Evolutionary conservation across 2,113 vertebrate genomes (phyloP).

Genomic region (Rhabdornis inornatus): DNA sequence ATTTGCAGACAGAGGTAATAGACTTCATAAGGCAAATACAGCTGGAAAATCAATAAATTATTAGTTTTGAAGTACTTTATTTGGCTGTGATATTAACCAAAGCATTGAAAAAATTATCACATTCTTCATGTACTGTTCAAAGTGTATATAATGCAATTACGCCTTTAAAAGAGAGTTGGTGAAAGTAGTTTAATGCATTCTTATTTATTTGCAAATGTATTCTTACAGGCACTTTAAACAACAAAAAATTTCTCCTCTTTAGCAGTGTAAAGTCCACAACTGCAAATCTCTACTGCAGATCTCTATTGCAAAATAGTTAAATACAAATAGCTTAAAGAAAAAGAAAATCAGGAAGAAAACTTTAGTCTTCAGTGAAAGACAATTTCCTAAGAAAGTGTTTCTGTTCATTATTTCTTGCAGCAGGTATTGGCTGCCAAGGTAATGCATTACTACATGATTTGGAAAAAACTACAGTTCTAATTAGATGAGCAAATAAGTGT

Average conservation of each 20-base stretch:
- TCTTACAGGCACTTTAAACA: neutral
- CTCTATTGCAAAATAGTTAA: neutral
- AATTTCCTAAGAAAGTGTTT: conserved; percentile 45
- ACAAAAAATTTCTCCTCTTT: neutral
- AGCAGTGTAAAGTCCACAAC: neutral
- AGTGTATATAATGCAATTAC: neutral
- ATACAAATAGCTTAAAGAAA: neutral
- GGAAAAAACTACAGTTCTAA: conserved; percentile 74
- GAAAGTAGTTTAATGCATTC: conserved; percentile 25
- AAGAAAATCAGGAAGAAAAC: conserved; percentile 16
- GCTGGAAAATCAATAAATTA: neutral
- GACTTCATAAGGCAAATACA: neutral
- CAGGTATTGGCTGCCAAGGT: conserved; percentile 64
- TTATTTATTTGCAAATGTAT: conserved; percentile 2
- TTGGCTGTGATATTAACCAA: neutral
- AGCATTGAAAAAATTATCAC: neutral
- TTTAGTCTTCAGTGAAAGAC: neutral
- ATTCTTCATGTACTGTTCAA: neutral
- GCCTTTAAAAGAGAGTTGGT: neutral
- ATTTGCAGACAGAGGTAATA: neutral
- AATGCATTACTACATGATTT: conserved; percentile 69
- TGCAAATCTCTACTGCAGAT: too few species aligned
- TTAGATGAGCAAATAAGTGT: conserved; percentile 83
- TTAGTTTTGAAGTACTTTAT: neutral
- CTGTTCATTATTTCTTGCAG: conserved; percentile 65